Conservation (phyloP, 1,140 invertebrate species). For the Zaprionus camerounensis region DNA sequence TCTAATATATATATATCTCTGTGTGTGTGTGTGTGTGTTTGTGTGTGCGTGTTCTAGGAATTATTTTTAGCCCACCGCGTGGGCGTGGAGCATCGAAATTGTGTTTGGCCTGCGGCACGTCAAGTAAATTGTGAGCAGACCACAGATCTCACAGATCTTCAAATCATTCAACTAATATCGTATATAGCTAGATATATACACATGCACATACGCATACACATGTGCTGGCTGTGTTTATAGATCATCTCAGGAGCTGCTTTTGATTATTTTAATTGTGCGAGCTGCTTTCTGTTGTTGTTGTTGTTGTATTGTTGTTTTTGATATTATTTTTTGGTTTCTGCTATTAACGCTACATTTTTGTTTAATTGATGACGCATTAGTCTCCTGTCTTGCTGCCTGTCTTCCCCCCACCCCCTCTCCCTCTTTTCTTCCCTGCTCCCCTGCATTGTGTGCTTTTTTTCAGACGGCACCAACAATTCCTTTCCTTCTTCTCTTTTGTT, state of each 20-base stretch:
- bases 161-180: slow-evolving; percentile 53
- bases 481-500: slow-evolving; percentile 39
- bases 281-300: slow-evolving; percentile 11
- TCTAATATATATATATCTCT: slow-evolving; percentile 11
- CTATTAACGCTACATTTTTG: slow-evolving; percentile 77
- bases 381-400: slow-evolving; percentile 1
- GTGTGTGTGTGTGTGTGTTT: slow-evolving; percentile 18
- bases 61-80: slow-evolving; percentile 74
- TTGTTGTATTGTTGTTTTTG: slow-evolving; percentile 17
- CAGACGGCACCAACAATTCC: slow-evolving; percentile 79
- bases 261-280: slow-evolving; percentile 67
- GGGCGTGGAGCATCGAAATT: slow-evolving; percentile 55
- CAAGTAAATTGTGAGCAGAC: slow-evolving; percentile 68
- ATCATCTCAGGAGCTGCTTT: slow-evolving; percentile 33
- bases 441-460: slow-evolving; percentile 60
- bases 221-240: slow-evolving; percentile 2
- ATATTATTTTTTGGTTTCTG: slow-evolving; percentile 25
- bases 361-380: slow-evolving; percentile 79
- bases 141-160: slow-evolving; percentile 41
- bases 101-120: slow-evolving; percentile 43
- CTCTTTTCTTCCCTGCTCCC: neutral
- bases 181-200: slow-evolving; percentile 4
- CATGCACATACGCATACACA: neutral
- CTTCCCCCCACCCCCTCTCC: neutral
- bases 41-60: slow-evolving; percentile 15